These are phyloP conservation scores for Burhinus oedicnemus DNA, from an alignment of 2,113 vertebrate genomes.

Conservation along the genomic window DNA sequence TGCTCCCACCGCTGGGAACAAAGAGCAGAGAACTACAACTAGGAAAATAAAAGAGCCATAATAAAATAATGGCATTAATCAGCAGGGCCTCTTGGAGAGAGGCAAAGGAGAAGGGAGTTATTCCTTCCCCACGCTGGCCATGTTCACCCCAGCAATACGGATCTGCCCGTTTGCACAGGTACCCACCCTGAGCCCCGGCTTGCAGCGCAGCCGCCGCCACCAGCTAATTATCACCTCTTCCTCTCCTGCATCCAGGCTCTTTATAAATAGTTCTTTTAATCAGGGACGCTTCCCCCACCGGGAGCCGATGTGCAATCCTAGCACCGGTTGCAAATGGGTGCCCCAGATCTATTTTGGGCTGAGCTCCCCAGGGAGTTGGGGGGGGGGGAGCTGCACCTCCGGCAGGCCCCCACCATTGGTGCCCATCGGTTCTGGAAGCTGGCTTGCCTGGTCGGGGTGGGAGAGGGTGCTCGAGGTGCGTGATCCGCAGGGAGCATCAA, in stretches of 20 bases:
- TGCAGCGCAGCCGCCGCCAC: neutral
- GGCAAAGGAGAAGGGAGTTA: neutral
- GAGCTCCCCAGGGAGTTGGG: neutral
- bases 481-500: neutral
- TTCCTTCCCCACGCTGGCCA: neutral
- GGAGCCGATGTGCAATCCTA: neutral
- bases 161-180: neutral
- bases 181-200: fast-evolving
- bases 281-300: neutral
- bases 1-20: neutral
- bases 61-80: neutral
- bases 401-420: fast-evolving
- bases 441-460: fast-evolving
- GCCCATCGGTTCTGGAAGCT: fast-evolving
- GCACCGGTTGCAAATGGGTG: slow-evolving; percentile 14
- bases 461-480: neutral
- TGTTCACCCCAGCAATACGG: fast-evolving
- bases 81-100: neutral
- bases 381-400: fast-evolving
- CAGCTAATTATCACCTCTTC: slow-evolving; percentile 33
- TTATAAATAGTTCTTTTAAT: slow-evolving; percentile 69
- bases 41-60: neutral
- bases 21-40: neutral
- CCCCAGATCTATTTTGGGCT: slow-evolving; percentile 43
- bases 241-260: neutral